phyloP scores from a whole-genome alignment of 2,113 vertebrate genomes.

The Gallinago undulata region DNA sequence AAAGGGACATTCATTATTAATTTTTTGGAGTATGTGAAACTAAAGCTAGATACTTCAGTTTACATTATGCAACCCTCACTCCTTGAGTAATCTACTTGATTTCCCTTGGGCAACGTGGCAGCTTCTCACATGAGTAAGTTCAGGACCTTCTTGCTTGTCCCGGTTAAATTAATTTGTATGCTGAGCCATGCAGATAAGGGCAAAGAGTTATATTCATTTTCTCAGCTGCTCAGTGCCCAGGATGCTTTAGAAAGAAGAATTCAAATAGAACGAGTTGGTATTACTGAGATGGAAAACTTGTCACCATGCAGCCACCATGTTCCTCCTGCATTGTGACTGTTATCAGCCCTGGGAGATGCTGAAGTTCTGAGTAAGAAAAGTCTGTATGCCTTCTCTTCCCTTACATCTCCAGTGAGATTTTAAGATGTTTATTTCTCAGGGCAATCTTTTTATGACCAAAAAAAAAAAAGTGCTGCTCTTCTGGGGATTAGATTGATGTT shows the following conservation, averaged over 20 bases:
- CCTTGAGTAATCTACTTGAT: background rate
- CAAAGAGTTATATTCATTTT: background rate
- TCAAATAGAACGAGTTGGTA: background rate
- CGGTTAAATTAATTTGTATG: conserved; percentile 18
- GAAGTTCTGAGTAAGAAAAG: background rate
- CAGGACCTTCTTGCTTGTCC: background rate
- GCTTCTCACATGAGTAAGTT: background rate
- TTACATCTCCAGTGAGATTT: background rate
- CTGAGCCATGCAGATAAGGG: conserved; percentile 11
- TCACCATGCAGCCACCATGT: rapidly evolving
- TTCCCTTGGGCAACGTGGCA: background rate
- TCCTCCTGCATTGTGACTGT: background rate
- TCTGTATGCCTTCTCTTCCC: background rate
- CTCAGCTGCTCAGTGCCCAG: conserved; percentile 1
- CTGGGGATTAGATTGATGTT: background rate
- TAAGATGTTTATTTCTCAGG: background rate
- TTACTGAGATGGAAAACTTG: background rate
- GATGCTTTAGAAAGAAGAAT: background rate
- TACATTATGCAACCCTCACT: background rate
- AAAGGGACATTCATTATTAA: background rate
- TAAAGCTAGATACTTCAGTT: background rate
- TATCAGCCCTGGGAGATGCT: background rate
- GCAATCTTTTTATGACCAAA: background rate
- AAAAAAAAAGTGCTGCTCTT: background rate
- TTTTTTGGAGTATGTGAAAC: background rate